These are phyloP conservation scores for Acipenser transmontanus DNA, from an alignment of 2,797 vertebrate genomes.

Conservation along the genomic window DNA sequence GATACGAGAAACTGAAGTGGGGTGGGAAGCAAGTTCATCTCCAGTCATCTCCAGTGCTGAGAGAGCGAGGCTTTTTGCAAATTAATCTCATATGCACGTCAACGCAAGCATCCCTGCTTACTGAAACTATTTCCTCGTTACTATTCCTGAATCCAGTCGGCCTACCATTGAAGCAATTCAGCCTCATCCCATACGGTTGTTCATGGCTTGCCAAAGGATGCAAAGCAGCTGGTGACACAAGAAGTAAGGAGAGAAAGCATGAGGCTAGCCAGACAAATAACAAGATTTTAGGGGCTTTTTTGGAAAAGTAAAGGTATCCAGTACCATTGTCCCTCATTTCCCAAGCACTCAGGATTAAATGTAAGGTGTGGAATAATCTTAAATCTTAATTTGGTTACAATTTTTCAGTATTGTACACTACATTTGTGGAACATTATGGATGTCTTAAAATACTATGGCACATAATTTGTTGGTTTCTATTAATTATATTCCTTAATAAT, in stretches of 20 bases:
- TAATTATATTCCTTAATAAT: too few relatives aligned
- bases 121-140: constrained; percentile 9
- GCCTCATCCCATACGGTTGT: constrained; percentile 4
- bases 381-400: too few relatives aligned
- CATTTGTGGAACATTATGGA: too few relatives aligned
- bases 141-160: constrained; percentile 14
- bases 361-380: too few relatives aligned
- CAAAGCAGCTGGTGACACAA: background rate
- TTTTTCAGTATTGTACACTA: too few relatives aligned
- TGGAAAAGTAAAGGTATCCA: constrained; percentile 10
- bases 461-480: too few relatives aligned
- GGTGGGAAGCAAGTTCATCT: too few relatives aligned
- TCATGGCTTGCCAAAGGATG: constrained; percentile 12
- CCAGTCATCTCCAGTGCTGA: constrained; percentile 17
- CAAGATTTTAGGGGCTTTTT: constrained; percentile 9
- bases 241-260: constrained; percentile 3
- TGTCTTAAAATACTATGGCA: too few relatives aligned
- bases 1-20: constrained; percentile 6
- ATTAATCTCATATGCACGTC: constrained; percentile 12
- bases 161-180: constrained; percentile 13
- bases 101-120: constrained; percentile 7
- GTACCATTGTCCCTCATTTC: too few relatives aligned
- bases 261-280: constrained; percentile 1
- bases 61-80: constrained; percentile 8
- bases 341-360: too few relatives aligned